Percentiles rank a stretch among this genome's conserved stretches.
Evolutionary conservation across 1,140 invertebrate species (phyloP).

Genomic region (Nomia melanderi): DNA sequence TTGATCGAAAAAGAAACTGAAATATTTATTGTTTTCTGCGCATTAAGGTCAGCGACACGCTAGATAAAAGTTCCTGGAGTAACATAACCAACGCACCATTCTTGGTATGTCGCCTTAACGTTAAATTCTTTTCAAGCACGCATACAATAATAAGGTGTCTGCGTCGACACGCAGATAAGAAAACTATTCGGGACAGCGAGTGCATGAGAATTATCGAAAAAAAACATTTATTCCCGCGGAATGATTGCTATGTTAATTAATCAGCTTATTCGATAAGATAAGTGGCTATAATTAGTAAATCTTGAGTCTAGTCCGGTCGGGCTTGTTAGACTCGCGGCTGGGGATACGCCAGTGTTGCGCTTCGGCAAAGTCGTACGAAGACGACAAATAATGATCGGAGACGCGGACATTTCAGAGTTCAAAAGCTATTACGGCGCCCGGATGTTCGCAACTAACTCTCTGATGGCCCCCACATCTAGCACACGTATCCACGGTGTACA

Average conservation of each 20-base stretch:
- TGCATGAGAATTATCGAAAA: too few relatives aligned
- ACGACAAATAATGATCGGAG: constrained; percentile 36
- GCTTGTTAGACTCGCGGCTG: too few relatives aligned
- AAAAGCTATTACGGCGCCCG: constrained; percentile 60
- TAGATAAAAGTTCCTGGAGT: too few relatives aligned
- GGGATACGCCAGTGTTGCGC: too few relatives aligned
- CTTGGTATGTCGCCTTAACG: background rate
- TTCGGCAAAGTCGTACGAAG: constrained; percentile 10
- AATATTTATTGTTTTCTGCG: background rate
- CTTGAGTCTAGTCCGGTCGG: too few relatives aligned
- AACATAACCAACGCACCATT: background rate
- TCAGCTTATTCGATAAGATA: constrained; percentile 15
- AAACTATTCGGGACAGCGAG: too few relatives aligned
- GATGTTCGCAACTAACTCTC: constrained; percentile 67
- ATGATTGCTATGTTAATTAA: background rate
- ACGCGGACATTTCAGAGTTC: constrained; percentile 49
- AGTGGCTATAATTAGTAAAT: background rate
- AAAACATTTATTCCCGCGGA: too few relatives aligned
- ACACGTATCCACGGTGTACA: constrained; percentile 5
- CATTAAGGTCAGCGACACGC: constrained; percentile 2
- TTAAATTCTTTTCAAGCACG: too few relatives aligned
- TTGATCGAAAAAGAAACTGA: background rate
- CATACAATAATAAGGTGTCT: too few relatives aligned
- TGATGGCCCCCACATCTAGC: constrained; percentile 41
- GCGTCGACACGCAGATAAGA: too few relatives aligned